These are phyloP conservation scores for Channa striata DNA, from an alignment of 2,797 vertebrate genomes.

Conservation along the genomic window DNA sequence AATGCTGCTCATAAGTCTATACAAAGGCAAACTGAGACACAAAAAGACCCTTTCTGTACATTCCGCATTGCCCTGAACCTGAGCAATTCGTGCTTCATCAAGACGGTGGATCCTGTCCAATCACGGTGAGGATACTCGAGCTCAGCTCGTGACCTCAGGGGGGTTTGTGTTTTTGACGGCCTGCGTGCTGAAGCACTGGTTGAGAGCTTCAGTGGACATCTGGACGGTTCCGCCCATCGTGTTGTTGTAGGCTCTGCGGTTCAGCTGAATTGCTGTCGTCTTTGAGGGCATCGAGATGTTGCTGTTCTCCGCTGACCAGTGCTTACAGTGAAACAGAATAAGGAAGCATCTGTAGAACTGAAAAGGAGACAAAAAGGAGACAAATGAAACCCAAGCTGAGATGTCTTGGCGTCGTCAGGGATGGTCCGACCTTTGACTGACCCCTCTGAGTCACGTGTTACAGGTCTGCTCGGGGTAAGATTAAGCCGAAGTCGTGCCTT, in stretches of 20 bases:
- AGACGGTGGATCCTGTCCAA: background rate
- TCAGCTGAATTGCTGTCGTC: conserved; percentile 82
- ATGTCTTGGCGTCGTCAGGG: background rate
- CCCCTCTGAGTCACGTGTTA: background rate
- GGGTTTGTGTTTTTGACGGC: conserved; percentile 45
- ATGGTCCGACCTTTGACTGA: conserved; percentile 6
- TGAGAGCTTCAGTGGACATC: conserved; percentile 62
- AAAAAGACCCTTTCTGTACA: background rate
- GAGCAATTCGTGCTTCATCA: background rate
- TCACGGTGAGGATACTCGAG: background rate
- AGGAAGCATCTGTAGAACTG: conserved; percentile 92
- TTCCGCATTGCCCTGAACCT: background rate
- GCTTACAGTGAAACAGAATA: conserved; percentile 82
- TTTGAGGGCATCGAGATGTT: conserved; percentile 79
- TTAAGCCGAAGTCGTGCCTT: conserved; percentile 21
- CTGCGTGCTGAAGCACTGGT: conserved; percentile 48
- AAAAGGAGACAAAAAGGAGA: conserved; percentile 27
- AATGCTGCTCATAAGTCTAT: no score
- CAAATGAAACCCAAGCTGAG: background rate
- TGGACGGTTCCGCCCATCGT: conserved; percentile 68
- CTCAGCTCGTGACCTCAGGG: conserved; percentile 46
- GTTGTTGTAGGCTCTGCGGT: conserved; percentile 75
- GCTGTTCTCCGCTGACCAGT: conserved; percentile 63
- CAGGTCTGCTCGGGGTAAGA: conserved; percentile 3
- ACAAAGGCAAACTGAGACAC: no score